Evolutionary conservation across 1,140 invertebrate genomes (phyloP), one percentile per base, ranked within the genome.

Genomic region (Drosophila melanogaster): DNA sequence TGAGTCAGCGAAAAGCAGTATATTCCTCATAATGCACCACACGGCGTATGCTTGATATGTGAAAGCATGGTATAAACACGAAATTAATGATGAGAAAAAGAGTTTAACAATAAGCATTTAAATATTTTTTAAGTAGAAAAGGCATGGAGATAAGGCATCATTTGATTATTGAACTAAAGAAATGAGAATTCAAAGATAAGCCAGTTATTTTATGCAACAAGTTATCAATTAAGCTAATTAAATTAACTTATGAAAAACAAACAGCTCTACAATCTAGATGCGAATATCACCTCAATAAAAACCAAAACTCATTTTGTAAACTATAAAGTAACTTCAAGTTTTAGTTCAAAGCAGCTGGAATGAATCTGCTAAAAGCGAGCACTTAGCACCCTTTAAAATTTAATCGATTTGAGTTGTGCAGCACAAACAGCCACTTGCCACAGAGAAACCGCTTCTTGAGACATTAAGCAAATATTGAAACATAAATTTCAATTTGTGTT

Each of bases 31-130:
- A 71, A 71, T 46, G 40, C 47, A 47, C 54, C 43, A 51, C 64
- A 69, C 30, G 64, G 64, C 73, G 73, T 77, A 77, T 77, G 57
- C 73, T 58, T 77, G 24, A 74, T 72, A 55, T 72, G 26, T 47
- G 26, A 15, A 53, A 47, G 49, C n/a, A 38, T 38, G 22, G n/a
- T 47, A 70, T n/a, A 35, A 24, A 33, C 41, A 24, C 10, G 6
- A 46, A 44, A 41, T 14, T 15, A 40, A 44, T 49, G 44, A 38
- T 38, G 35, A 12, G 58, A 66, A 71, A 17, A n/a, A 4, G 47
- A 50, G 24, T 24, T 26, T 7, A 47, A 22, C 43, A 14, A 19
- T 6, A 19, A 44, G 17, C 43, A 7, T 26, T 7, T 7, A 26
- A 26, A 26, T 26, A 26, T 26, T 7, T 12, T 37, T 12, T 11